Evolutionary conservation across 2,113 vertebrate genomes (phyloP), one percentile per base, ranked within the genome.

Genomic region (Tapirus terrestris): DNA sequence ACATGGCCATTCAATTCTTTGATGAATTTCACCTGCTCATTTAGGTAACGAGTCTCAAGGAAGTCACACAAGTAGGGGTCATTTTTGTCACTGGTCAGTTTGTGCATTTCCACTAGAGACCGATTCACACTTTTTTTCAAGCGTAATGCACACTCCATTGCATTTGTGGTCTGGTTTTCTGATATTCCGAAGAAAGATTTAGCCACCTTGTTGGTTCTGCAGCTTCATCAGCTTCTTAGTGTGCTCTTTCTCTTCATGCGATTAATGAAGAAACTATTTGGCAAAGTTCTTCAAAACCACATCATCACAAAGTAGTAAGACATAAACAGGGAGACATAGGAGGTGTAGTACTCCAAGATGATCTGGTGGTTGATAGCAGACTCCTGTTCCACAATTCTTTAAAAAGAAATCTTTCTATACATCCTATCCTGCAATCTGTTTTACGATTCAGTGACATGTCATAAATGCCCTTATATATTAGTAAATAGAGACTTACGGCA

Each of bases 11-110:
- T 99, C 92, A 99, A 97, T 98, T 99, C 99, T 98, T 99, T 99
- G 97, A 99, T 99, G 93, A 98, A 79, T 93, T 99, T 99, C 94
- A 99, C 99, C 96, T 99, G 99, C 96, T 99, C 99, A 18, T 99
- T 98, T 98, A 99, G 98, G 98, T 99, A 99, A 97, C 99, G 99
- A 18, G 90, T 99, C 98, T 99, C 99, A 98, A 99, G 98, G 98
- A 99, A 99, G 98, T 99, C 99, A 89, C 99, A 99, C 97, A 99
- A 61, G 0, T 99, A 99, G 91, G 99, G 99, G 97, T 99, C 99
- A 6, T 98, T 99, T 98, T 99, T 99, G 2, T 99, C 99, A 9
- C 98, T 97, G 96, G 99, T 98, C 93, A 99, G 33, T 96, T 99
- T 99, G 98, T 99, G 99, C 97, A 99, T 96, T 70, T 99, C 99